These are phyloP conservation scores for Drosophila ercepeae DNA, from an alignment of 1,140 invertebrate genomes.

Conservation along the genomic window DNA sequence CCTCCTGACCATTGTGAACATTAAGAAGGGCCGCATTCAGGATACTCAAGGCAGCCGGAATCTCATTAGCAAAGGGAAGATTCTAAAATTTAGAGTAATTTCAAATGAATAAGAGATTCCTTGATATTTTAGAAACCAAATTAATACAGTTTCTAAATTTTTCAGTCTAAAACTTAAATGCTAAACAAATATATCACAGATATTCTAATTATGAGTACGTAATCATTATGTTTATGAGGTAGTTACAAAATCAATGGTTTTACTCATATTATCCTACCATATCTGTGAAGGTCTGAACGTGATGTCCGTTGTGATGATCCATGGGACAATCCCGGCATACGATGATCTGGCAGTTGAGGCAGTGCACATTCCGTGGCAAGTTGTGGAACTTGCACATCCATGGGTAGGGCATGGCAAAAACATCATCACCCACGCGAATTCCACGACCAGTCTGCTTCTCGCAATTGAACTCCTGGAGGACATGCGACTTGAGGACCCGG, in stretches of 20 bases:
- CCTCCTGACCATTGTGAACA: slow-evolving; percentile 39
- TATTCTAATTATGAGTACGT: too few relatives aligned
- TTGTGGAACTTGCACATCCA: slow-evolving; percentile 39
- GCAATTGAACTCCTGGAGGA: slow-evolving; percentile 3
- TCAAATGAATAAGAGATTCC: too few relatives aligned
- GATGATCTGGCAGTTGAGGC: slow-evolving; percentile 16
- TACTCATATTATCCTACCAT: too few relatives aligned
- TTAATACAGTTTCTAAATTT: too few relatives aligned
- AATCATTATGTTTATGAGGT: too few relatives aligned
- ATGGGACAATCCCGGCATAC: slow-evolving; percentile 17
- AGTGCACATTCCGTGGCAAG: slow-evolving; percentile 22
- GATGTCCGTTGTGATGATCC: slow-evolving; percentile 12
- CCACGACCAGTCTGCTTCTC: neutral
- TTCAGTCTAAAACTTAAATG: too few relatives aligned
- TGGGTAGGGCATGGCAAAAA: slow-evolving; percentile 41
- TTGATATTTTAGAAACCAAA: too few relatives aligned
- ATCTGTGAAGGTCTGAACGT: neutral
- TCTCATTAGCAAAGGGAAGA: slow-evolving; percentile 9
- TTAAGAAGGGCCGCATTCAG: slow-evolving; percentile 27
- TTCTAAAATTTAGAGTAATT: slow-evolving; percentile 29
- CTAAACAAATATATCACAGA: too few relatives aligned
- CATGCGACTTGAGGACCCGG: slow-evolving; percentile 62
- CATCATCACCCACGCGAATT: slow-evolving; percentile 27
- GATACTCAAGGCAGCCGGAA: slow-evolving; percentile 23
- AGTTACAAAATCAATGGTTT: too few relatives aligned